Conservation (phyloP, 2,113 vertebrate species). For the Pogona vitticeps region DNA sequence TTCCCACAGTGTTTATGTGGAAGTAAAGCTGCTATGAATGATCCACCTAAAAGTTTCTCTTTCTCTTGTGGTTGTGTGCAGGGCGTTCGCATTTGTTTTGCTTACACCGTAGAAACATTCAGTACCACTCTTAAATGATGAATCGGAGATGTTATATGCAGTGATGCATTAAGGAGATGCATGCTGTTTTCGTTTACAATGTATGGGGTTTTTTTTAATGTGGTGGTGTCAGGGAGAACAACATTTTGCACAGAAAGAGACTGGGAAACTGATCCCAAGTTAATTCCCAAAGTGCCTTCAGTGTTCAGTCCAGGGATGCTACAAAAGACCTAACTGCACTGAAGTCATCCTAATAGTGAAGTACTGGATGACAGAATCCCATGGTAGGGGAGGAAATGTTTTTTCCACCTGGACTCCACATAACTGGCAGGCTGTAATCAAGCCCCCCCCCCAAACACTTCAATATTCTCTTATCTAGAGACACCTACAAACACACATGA, state of each 20-base stretch:
- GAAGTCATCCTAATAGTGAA: constrained; percentile 50
- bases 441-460: not conserved
- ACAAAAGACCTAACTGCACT: constrained; percentile 66
- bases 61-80: not conserved
- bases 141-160: constrained; percentile 16
- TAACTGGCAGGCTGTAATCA: not conserved
- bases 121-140: constrained; percentile 1
- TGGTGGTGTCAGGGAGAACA: constrained; percentile 47
- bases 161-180: constrained; percentile 21
- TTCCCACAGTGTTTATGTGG: not conserved
- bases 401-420: not conserved
- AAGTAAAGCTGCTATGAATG: not conserved
- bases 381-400: constrained; percentile 3
- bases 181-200: constrained; percentile 31
- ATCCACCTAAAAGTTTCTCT: not conserved
- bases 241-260: constrained; percentile 32
- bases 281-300: constrained; percentile 37
- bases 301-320: constrained; percentile 55
- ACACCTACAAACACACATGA: not conserved
- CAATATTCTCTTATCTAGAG: not conserved
- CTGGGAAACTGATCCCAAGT: constrained; percentile 41
- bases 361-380: constrained; percentile 44
- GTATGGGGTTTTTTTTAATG: not conserved
- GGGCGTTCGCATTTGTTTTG: not conserved
- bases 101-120: not conserved